Base-by-base conservation (phyloP, 2,797 vertebrate genomes). In the Lagothrix lagotricha region DNA sequence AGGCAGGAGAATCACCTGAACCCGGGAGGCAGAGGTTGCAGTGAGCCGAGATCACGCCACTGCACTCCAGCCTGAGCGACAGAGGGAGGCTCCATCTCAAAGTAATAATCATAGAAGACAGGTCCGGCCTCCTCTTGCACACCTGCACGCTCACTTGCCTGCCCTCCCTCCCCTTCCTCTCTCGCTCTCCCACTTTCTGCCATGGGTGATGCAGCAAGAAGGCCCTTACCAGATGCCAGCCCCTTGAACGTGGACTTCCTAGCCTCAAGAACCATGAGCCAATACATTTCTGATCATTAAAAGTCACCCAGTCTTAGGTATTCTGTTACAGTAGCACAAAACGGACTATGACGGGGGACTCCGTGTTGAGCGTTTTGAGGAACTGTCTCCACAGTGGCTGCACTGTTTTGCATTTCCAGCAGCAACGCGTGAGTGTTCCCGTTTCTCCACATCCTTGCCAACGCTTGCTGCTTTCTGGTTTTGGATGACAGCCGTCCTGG, bases 341-440 rank as follows among this genome's bases (percentile, higher is more conserved):
- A 17, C 11, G 46, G 44, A 44, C 20, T n/a, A 30, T 24, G 36
- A 5, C 26, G 0, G 9, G 61, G 20, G 15, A 36, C 28, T n/a
- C 44, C 20, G 3, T 2, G 30, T 17, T 3, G 0, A 48, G 57
- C 17, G 2, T 5, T 15, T 22, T 5, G 9, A 41, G 19, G 58
- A 22, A 1, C 26, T 11, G 3, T n/a, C 46, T 4, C 64, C 54
- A 41, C 17, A 0, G 36, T 1, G 0, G 1, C 44, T 9, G n/a
- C 36, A 4, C 15, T 9, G 1, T 52, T 6, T 4, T 0, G 20
- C 41, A 2, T 33, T 33, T 70, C 11, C 3, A 0, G 9, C 14
- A n/a, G 28, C 3, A 0, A 36, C 1, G 19, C 0, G 1, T 26
- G 11, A n/a, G 79, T 14, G 28, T 0, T 0, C 33, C 9, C 3